phyloP scores from a whole-genome alignment of 2,797 vertebrate genomes.

The Cossypha polioptera region DNA sequence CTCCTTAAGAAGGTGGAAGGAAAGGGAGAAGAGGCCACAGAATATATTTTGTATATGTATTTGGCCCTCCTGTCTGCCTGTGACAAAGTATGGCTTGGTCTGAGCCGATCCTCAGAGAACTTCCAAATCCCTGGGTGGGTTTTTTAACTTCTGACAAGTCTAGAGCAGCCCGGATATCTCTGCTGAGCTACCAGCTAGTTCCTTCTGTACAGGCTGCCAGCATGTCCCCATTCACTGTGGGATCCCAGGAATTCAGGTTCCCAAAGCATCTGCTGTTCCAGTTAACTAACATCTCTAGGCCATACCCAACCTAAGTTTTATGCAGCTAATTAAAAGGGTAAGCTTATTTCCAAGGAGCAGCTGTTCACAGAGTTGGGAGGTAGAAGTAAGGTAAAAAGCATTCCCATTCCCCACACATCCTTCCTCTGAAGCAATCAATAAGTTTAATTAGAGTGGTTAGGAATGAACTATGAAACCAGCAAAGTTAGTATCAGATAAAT shows the following conservation, averaged over 20 bases:
- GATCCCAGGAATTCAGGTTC: neutral
- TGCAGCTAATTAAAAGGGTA: neutral
- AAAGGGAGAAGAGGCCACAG: neutral
- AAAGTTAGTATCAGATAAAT: neutral
- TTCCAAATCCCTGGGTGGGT: neutral
- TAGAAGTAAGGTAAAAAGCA: neutral
- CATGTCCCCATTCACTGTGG: neutral
- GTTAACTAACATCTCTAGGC: neutral
- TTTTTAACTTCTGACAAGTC: neutral
- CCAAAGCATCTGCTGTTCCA: neutral
- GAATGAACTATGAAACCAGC: neutral
- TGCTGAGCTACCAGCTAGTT: neutral
- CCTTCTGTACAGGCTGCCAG: neutral
- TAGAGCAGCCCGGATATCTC: neutral
- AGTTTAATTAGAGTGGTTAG: slow-evolving; percentile 36
- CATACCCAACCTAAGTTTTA: neutral
- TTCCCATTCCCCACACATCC: neutral
- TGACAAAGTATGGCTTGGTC: neutral
- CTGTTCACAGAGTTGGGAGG: neutral
- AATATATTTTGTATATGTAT: neutral
- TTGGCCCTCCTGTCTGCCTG: neutral
- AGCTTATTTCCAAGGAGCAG: neutral
- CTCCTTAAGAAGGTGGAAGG: neutral
- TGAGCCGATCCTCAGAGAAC: neutral
- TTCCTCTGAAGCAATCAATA: slow-evolving; percentile 24